Evolutionary conservation across 2,797 vertebrate species (phyloP), one percentile per base, ranked within the genome.

Genomic region (Gymnothorax javanicus): DNA sequence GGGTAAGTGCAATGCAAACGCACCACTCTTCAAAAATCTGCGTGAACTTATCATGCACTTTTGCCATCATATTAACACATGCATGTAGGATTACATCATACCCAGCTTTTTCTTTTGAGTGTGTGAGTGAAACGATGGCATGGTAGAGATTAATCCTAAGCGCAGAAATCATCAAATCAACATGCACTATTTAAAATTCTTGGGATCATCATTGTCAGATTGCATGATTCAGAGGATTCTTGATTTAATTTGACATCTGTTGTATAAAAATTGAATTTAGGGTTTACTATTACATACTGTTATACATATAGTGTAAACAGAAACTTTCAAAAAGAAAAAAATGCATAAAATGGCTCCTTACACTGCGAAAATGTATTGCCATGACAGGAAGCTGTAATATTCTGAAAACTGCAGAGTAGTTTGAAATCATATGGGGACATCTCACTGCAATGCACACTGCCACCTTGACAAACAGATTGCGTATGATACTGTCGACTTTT

Each of bases 1-100:
- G 95, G 97, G 98, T 99, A 94, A 98, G 98, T 95, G 54, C 20
- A 82, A 33, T 71, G 33, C 50, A 23, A 7, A 17, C 2, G 54
- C 4, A 0, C 6, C 7, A 17, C 77, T 52, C 20, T 54, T n/a
- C n/a, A 1, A 81, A 81, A n/a, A 56, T 17, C 50, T 23, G 17
- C 56, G 1, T 2, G 17, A 43, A 43, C 33, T 43, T 8, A 0
- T 2, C 23, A 1, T n/a, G 77, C 20, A 77, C 23, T 23, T 43
- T 13, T 33, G 1, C 25, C 3, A 8, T 33, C 20, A n/a, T 56
- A 23, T 79, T 23, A 52, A 12, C 43, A 12, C 43, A 0, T 27
- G 9, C 9, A 79, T 54, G 17, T 5, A 43, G 33, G 33, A 43
- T 43, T 43, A 43, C 33, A 43, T 43, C 33, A 43, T 43, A 1